A percentile compares a stretch with the other conserved stretches of the same genome.
Evolutionary conservation across 1,140 invertebrate species (phyloP).

Genomic region (Drosophila asahinai): DNA sequence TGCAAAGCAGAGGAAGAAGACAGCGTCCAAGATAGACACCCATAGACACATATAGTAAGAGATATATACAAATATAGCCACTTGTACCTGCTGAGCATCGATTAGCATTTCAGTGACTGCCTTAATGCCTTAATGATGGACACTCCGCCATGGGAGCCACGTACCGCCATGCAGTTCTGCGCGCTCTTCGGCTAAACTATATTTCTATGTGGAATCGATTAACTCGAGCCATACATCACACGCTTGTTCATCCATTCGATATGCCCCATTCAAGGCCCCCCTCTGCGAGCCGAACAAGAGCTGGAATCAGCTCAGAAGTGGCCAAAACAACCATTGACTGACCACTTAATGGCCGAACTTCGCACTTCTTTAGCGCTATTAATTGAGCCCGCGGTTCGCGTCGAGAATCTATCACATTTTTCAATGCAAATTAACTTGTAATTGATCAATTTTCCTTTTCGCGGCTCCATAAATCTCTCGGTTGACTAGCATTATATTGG

Average conservation of each 20-base stretch:
- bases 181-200: conserved; percentile 45
- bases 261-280: conserved; percentile 46
- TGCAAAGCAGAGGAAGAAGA: conserved; percentile 77
- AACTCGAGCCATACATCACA: conserved; percentile 58
- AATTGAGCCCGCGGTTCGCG: not conserved
- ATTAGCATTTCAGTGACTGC: conserved; percentile 72
- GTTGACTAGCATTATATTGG: not conserved
- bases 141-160: conserved; percentile 42
- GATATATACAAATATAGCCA: conserved; percentile 28
- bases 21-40: conserved; percentile 21
- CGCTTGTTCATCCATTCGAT: conserved; percentile 57
- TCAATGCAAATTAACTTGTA: conserved; percentile 18
- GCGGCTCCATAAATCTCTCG: conserved; percentile 11
- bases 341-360: conserved; percentile 40
- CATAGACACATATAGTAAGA: conserved; percentile 16
- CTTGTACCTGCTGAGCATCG: conserved; percentile 56
- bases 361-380: conserved; percentile 39
- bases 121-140: conserved; percentile 74
- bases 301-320: conserved; percentile 22
- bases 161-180: conserved; percentile 51
- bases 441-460: conserved; percentile 39
- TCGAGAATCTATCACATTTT: conserved; percentile 24
- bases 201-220: conserved; percentile 55
- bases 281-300: conserved; percentile 29
- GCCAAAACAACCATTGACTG: conserved; percentile 34